A percentile compares a stretch with the other conserved stretches of the same genome.
Evolutionary conservation across 2,113 vertebrate species (phyloP).

Genomic region (Proteles cristata): DNA sequence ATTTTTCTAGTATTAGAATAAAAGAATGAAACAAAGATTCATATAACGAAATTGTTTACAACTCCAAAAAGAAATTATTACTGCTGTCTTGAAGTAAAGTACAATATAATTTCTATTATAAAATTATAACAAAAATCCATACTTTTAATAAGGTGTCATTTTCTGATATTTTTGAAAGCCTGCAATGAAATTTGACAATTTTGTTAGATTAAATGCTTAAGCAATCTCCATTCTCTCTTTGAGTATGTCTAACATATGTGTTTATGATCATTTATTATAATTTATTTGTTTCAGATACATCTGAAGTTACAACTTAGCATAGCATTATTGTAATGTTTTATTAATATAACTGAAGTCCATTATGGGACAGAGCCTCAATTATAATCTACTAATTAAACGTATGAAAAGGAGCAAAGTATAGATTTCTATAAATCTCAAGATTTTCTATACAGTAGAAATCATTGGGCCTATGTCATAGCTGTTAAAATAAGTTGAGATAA

Average conservation of each 20-base stretch:
- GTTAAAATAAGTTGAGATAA: slow-evolving; percentile 18
- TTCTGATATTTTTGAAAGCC: not conserved
- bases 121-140: not conserved
- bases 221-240: not conserved
- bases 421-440: not conserved
- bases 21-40: not conserved
- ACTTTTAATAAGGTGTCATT: not conserved
- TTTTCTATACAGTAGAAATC: not conserved
- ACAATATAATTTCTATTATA: not conserved
- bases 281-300: not conserved
- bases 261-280: not conserved
- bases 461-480: not conserved
- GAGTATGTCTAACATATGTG: not conserved
- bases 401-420: not conserved
- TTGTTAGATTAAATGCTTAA: not conserved
- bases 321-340: not conserved
- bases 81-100: not conserved
- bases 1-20: not conserved
- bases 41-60: not conserved
- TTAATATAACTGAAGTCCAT: not conserved
- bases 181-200: not conserved
- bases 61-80: not conserved
- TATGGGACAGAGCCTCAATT: not conserved
- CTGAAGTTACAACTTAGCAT: not conserved
- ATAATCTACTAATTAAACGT: not conserved